Conservation (phyloP, 1,140 invertebrate species). For the Pseudomyrmex flavicornis region DNA sequence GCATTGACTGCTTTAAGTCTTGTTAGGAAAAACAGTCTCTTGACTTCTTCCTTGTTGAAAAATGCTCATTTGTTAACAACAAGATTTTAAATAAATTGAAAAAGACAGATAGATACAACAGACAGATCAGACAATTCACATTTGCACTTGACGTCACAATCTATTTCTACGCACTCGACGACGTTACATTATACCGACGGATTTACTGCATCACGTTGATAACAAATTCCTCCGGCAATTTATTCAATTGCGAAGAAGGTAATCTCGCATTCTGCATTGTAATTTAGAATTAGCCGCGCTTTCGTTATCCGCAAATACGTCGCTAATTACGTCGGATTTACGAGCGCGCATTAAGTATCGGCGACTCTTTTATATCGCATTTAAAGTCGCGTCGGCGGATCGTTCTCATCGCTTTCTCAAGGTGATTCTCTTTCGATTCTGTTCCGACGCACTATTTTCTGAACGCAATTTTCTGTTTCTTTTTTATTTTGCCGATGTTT, state of each 20-base stretch:
- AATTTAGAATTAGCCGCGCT: constrained; percentile 54
- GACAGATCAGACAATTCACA: too few relatives aligned
- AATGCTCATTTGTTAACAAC: too few relatives aligned
- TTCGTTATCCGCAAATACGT: constrained; percentile 65
- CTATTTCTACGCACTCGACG: background rate
- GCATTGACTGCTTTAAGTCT: too few relatives aligned
- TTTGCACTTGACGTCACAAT: background rate
- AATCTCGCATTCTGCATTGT: constrained; percentile 1
- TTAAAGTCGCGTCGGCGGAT: constrained; percentile 39
- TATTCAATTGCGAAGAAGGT: background rate
- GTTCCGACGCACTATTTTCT: constrained; percentile 9
- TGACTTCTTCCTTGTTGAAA: too few relatives aligned
- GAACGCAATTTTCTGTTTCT: constrained; percentile 12
- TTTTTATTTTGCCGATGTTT: constrained; percentile 6
- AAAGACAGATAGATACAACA: too few relatives aligned
- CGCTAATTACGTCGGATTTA: constrained; percentile 78
- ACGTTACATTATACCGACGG: background rate
- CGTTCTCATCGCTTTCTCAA: constrained; percentile 58
- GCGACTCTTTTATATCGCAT: constrained; percentile 55
- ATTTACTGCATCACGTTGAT: constrained; percentile 7
- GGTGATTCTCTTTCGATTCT: constrained; percentile 50
- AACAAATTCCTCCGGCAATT: background rate
- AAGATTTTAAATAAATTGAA: too few relatives aligned
- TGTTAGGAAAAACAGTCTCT: too few relatives aligned
- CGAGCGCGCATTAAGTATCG: constrained; percentile 71